Evolutionary conservation across 1,140 invertebrate species (phyloP), one percentile per base, ranked within the genome.

Genomic region (Drosophila bocqueti): DNA sequence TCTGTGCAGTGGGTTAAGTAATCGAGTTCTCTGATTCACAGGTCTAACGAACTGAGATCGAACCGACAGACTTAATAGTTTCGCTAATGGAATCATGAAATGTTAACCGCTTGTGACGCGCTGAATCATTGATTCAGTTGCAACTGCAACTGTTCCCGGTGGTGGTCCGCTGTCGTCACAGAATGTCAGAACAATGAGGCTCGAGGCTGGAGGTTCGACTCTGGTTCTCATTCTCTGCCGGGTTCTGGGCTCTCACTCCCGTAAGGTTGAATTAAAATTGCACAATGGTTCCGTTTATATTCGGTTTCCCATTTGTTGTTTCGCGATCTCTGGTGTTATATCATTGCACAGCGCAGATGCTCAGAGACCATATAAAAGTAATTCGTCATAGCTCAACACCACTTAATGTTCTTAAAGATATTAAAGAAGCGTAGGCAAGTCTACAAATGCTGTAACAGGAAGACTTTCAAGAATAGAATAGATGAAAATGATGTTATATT

Each of bases 261-360:
- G 26, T 55, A 60, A 79, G 49, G 26, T 65, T 61, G 42, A 59
- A 65, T 71, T 54, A 47, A 67, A 85, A 79, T 82, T 76, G 76
- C 77, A 81, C 83, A 87, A 89, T 69, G 71, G 72, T 86, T 83
- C 62, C 61, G 72, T 62, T 79, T 79, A 76, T 82, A 76, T 82
- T 69, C 36, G 65, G 67, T 26, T 66, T 18, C 38, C 74, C 68
- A 55, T 71, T 81, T 83, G 77, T 81, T 83, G 76, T 80, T 76
- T 58, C 24, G 62, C 42, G 45, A 31, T 52, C 49, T 45, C 42
- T 43, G 18, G 36, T 10, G 69, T 76, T 76, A 76, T 76, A 75
- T 76, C 73, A 76, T 43, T 15, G 24, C 15, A 49, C 18, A 31
- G 50, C 21, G n/a, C 45, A 64, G 29, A 52, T 29, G 47, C n/a